Base-by-base conservation (phyloP, 2,888 invertebrate genomes). In the Erebia aethiops region DNA sequence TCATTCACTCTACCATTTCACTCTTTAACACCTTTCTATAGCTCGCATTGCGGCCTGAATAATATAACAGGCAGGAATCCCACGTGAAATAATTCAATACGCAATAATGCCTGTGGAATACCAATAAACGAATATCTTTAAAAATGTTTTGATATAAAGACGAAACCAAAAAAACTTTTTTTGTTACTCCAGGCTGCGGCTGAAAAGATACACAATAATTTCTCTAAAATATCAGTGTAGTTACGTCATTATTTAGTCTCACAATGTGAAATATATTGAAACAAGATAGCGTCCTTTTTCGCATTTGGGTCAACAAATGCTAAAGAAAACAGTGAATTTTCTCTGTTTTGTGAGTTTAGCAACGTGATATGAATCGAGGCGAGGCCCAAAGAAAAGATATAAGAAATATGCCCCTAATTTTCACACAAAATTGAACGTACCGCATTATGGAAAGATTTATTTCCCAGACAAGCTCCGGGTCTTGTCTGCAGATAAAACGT, bases 11-110 rank as follows among this genome's bases (percentile, higher is more conserved):
- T 85, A 84, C 87, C 87, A 84, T 87, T 91, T 91, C 89, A 87
- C 90, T 91, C 87, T 89, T 91, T 91, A 91, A 89, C 91, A 91
- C 91, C 90, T 91, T 87, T 88, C 89, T 89, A 91, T 85, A 83
- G 83, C 80, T 84, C 84, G 85, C 84, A 87, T 87, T 89, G 87
- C 85, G 84, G 81, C 79, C 82, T 91, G 90, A 92, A 92, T 92
- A 91, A 91, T 88, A 88, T 88, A 90, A 85, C 83, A 83, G 80
- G 79, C 78, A 75, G 73, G 80, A 86, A 81, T 81, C 89, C 86
- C 84, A 82, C 81, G 87, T 82, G 86, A 84, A 75, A 82, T 81
- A 81, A 87, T 86, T 87, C 84, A 85, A 81, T 81, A 81, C 80
- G 77, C 80, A 74, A 80, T 79, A 77, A 77, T 77, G 79, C 78